A percentile compares a stretch with the other conserved stretches of the same genome.
Evolutionary conservation across 2,888 invertebrate genomes (phyloP).

Genomic region (Argyresthia albistria): DNA sequence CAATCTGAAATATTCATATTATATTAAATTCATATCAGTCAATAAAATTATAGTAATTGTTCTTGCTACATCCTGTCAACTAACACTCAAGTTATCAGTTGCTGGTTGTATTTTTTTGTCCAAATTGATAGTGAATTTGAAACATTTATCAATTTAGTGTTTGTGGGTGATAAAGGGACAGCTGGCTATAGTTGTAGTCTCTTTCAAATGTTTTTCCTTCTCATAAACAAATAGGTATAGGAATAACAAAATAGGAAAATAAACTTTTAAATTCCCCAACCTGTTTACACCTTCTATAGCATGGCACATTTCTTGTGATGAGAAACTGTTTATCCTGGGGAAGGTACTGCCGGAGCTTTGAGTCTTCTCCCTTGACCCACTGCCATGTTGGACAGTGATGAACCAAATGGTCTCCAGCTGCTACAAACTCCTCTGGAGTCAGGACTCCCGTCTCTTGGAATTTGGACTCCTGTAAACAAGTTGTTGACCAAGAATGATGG

Average conservation of each 20-base stretch:
- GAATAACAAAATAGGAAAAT: not conserved
- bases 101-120: too few species aligned
- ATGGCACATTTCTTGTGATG: slow-evolving; percentile 97
- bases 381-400: slow-evolving; percentile 99
- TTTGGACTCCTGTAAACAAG: slow-evolving; percentile 85
- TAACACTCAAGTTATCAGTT: too few species aligned
- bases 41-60: too few species aligned
- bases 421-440: slow-evolving; percentile 99
- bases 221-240: too few species aligned
- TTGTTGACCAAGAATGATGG: too few species aligned
- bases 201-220: too few species aligned
- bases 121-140: too few species aligned
- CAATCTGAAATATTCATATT: slow-evolving; percentile 77
- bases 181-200: too few species aligned
- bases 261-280: slow-evolving; percentile 31
- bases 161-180: too few species aligned
- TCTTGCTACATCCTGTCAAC: too few species aligned
- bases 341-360: slow-evolving; percentile 90
- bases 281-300: slow-evolving; percentile 95
- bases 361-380: slow-evolving; percentile 95
- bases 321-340: slow-evolving; percentile 97
- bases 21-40: too few species aligned
- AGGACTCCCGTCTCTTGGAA: slow-evolving; percentile 97
- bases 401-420: slow-evolving; percentile 97
- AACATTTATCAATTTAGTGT: too few species aligned